Evolutionary conservation across 2,888 invertebrate species (phyloP).

Genomic region (Acleris emargana): DNA sequence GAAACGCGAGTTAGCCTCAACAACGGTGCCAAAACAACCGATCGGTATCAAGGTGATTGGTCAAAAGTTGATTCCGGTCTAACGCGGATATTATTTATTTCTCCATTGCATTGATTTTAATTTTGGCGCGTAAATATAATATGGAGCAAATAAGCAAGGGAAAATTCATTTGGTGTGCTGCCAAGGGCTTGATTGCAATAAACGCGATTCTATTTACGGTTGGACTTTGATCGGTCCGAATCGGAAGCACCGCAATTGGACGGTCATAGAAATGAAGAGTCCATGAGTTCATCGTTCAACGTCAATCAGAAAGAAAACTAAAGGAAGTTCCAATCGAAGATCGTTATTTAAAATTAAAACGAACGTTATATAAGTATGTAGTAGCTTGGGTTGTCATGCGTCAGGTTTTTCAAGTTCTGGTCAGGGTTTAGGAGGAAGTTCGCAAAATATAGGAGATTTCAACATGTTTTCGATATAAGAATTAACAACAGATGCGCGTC

Average conservation of each 20-base stretch:
- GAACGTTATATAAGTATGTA: background rate
- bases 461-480: no score
- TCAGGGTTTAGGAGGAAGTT: no score
- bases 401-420: no score
- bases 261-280: constrained; percentile 13
- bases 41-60: constrained; percentile 34
- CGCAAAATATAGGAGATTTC: no score
- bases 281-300: background rate
- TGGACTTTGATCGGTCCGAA: constrained; percentile 36
- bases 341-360: background rate
- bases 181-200: constrained; percentile 32
- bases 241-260: constrained; percentile 28
- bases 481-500: no score
- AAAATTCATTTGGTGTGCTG: constrained; percentile 34
- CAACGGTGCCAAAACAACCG: constrained; percentile 36
- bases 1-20: constrained; percentile 35
- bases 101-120: constrained; percentile 15
- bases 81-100: constrained; percentile 14
- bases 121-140: constrained; percentile 9
- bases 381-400: no score
- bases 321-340: constrained; percentile 1
- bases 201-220: constrained; percentile 37
- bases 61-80: constrained; percentile 26
- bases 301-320: constrained; percentile 4
- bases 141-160: constrained; percentile 17